Conservation (phyloP, 2,113 vertebrate genomes). For the Capreolus pygargus region DNA sequence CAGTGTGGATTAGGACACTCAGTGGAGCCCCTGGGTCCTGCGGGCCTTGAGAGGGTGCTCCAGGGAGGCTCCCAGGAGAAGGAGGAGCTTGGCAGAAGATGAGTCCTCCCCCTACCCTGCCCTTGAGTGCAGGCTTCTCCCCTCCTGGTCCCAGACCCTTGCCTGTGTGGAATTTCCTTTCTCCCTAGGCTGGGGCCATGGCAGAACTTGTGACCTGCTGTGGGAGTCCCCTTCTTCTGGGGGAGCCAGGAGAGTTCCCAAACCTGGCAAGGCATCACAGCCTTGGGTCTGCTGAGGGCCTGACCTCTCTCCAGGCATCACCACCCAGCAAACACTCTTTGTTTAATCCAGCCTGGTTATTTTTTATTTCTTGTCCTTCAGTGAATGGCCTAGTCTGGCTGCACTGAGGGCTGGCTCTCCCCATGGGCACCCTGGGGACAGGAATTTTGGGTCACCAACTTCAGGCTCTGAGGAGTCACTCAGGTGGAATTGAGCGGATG, state of each 20-base stretch:
- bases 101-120: not conserved
- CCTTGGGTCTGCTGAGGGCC: no score
- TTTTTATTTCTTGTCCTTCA: not conserved
- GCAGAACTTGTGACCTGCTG: not conserved
- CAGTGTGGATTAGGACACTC: rapidly evolving
- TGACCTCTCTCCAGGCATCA: not conserved
- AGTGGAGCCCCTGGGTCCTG: no score
- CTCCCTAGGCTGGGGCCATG: not conserved
- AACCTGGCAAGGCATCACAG: not conserved
- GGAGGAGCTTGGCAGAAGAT: not conserved
- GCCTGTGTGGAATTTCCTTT: rapidly evolving
- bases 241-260: not conserved
- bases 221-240: not conserved
- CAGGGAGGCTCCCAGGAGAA: not conserved
- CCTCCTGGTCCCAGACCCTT: not conserved
- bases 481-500: not conserved
- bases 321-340: not conserved
- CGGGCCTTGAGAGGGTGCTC: not conserved
- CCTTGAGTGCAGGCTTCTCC: rapidly evolving
- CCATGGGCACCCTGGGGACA: rapidly evolving
- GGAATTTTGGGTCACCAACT: not conserved
- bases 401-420: rapidly evolving
- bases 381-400: not conserved
- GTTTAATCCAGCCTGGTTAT: rapidly evolving
- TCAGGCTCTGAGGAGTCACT: rapidly evolving